phyloP scores from a whole-genome alignment of 2,113 vertebrate genomes.

The Cinclus mexicanus region DNA sequence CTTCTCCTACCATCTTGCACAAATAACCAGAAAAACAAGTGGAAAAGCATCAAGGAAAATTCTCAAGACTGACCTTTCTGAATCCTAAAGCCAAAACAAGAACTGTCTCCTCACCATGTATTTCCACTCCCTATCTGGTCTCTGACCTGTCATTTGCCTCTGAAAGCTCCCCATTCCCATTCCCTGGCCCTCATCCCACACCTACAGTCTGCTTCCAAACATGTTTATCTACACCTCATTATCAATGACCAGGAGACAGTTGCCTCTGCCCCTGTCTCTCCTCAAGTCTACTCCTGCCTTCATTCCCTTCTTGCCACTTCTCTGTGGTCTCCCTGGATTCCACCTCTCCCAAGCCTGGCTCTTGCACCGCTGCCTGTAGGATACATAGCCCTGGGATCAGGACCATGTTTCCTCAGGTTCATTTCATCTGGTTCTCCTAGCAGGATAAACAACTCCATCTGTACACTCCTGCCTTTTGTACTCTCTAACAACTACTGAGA shows the following conservation, averaged over 20 bases:
- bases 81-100: neutral
- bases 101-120: neutral
- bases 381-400: neutral
- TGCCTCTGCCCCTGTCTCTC: neutral
- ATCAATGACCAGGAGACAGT: neutral
- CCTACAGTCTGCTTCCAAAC: neutral
- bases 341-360: neutral
- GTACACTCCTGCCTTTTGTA: neutral
- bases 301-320: neutral
- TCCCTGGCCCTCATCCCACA: neutral
- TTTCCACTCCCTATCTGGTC: neutral
- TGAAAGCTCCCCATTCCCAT: neutral
- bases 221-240: neutral
- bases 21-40: neutral
- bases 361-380: neutral
- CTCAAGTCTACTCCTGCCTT: neutral
- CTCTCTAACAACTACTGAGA: neutral
- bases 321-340: neutral
- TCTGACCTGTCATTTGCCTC: slow-evolving; percentile 1
- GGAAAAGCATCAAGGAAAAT: slow-evolving; percentile 34
- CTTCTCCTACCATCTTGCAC: neutral
- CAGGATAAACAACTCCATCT: neutral
- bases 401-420: rapidly evolving
- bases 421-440: neutral
- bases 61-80: slow-evolving; percentile 23